phyloP scores from a whole-genome alignment of 2,113 vertebrate species.

The Empidonax traillii region DNA sequence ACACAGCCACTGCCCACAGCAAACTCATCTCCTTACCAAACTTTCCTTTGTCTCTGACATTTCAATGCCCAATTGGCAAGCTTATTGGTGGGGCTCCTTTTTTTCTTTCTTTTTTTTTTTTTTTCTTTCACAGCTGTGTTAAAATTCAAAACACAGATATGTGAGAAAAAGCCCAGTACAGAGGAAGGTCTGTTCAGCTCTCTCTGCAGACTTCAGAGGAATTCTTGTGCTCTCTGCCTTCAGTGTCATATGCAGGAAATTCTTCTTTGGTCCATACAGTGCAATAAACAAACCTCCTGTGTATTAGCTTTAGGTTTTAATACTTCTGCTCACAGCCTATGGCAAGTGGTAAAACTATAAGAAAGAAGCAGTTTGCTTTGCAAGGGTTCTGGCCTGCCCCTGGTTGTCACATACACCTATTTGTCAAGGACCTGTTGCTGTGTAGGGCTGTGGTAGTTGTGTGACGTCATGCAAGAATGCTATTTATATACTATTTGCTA shows the following conservation, averaged over 20 bases:
- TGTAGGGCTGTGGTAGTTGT: not conserved
- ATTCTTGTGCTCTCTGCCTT: slow-evolving; percentile 50
- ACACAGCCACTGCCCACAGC: slow-evolving; percentile 17
- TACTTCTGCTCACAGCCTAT: not conserved
- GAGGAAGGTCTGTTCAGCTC: slow-evolving; percentile 4
- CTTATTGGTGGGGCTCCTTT: not conserved
- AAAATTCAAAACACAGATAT: slow-evolving; percentile 58
- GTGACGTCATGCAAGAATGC: not conserved
- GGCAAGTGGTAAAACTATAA: not conserved
- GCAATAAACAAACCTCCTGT: slow-evolving; percentile 44
- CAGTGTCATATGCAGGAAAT: slow-evolving; percentile 22
- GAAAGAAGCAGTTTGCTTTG: slow-evolving; percentile 10
- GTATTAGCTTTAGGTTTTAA: slow-evolving; percentile 21
- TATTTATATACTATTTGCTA: not conserved
- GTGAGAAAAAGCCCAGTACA: slow-evolving; percentile 20
- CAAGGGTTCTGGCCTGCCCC: not conserved
- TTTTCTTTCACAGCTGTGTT: slow-evolving; percentile 30
- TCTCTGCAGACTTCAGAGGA: slow-evolving; percentile 39
- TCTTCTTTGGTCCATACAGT: not conserved
- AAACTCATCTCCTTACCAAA: slow-evolving; percentile 15
- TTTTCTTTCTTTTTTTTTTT: not conserved
- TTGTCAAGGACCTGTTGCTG: not conserved
- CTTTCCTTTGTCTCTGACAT: slow-evolving; percentile 10
- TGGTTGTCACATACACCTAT: not conserved
- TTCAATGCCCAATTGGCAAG: not conserved